Evolutionary conservation across 2,888 invertebrate genomes (phyloP).

Genomic region (Parnassius orleans): DNA sequence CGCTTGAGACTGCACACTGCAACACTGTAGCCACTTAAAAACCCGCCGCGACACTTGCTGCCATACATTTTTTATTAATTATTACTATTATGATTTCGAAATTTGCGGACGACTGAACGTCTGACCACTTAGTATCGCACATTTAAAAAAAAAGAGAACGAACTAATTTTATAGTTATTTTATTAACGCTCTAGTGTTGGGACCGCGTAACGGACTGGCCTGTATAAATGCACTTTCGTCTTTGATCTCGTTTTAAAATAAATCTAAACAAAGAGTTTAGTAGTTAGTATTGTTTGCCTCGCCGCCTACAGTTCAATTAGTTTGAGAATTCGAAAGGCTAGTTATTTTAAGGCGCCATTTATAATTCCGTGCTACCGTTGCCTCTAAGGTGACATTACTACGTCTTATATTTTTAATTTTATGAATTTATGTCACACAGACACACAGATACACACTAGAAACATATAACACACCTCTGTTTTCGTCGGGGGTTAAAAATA

Average conservation of each 20-base stretch:
- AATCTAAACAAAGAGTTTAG: slow-evolving; percentile 20
- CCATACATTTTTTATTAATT: slow-evolving; percentile 36
- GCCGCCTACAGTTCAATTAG: slow-evolving; percentile 18
- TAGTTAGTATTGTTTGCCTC: slow-evolving; percentile 19
- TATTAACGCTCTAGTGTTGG: slow-evolving; percentile 8
- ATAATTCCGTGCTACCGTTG: not conserved
- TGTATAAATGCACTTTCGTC: slow-evolving; percentile 18
- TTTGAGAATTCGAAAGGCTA: slow-evolving; percentile 9
- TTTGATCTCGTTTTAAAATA: slow-evolving; percentile 20
- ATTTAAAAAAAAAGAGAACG: slow-evolving; percentile 17
- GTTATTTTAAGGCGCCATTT: slow-evolving; percentile 16
- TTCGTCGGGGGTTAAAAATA: too few relatives aligned
- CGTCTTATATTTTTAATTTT: too few relatives aligned
- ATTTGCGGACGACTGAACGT: slow-evolving; percentile 30
- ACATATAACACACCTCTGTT: too few relatives aligned
- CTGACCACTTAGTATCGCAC: slow-evolving; percentile 30
- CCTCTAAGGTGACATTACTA: too few relatives aligned
- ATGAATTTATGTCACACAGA: too few relatives aligned
- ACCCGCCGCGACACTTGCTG: slow-evolving; percentile 37
- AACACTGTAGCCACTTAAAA: slow-evolving; percentile 41
- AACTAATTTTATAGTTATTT: slow-evolving; percentile 12
- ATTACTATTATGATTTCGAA: slow-evolving; percentile 40
- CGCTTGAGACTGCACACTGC: slow-evolving; percentile 35
- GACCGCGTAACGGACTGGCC: slow-evolving; percentile 1
- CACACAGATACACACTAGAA: too few relatives aligned